phyloP scores from a whole-genome alignment of 1,140 invertebrate species.

The Tetramorium alpestre region DNA sequence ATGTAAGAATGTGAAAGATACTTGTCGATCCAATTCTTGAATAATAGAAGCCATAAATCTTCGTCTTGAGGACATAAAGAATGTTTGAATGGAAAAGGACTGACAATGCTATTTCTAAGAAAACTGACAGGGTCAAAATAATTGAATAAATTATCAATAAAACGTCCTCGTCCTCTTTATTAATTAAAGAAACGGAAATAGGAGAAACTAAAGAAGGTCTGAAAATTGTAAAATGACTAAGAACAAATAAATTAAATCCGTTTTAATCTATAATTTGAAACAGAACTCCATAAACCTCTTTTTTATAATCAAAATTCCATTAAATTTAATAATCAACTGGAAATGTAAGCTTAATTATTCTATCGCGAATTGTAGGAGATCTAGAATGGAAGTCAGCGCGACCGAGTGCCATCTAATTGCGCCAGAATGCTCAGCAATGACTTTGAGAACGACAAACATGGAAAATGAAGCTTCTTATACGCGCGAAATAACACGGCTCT shows the following conservation, averaged over 20 bases:
- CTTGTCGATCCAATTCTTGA: neutral
- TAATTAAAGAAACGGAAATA: neutral
- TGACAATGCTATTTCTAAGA: neutral
- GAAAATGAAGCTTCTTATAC: slow-evolving; percentile 52
- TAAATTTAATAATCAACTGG: neutral
- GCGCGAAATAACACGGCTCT: slow-evolving; percentile 46
- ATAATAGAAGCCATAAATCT: slow-evolving; percentile 13
- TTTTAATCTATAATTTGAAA: neutral
- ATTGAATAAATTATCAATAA: slow-evolving; percentile 1
- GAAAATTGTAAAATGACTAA: neutral
- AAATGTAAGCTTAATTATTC: neutral
- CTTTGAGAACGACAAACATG: slow-evolving; percentile 79
- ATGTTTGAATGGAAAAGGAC: slow-evolving; percentile 5
- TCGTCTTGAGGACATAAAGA: neutral
- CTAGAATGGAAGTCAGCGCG: neutral
- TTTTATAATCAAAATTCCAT: neutral
- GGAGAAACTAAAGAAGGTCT: too few species aligned
- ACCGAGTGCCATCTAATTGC: slow-evolving; percentile 67
- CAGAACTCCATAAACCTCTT: neutral
- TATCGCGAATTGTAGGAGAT: neutral
- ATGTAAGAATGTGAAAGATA: neutral
- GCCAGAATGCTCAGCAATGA: slow-evolving; percentile 77
- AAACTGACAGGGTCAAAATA: slow-evolving; percentile 25
- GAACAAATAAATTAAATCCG: neutral
- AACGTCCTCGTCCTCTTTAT: neutral